Evolutionary conservation across 2,113 vertebrate species (phyloP), one percentile per base, ranked within the genome.

Genomic region (Eonycteris spelaea): DNA sequence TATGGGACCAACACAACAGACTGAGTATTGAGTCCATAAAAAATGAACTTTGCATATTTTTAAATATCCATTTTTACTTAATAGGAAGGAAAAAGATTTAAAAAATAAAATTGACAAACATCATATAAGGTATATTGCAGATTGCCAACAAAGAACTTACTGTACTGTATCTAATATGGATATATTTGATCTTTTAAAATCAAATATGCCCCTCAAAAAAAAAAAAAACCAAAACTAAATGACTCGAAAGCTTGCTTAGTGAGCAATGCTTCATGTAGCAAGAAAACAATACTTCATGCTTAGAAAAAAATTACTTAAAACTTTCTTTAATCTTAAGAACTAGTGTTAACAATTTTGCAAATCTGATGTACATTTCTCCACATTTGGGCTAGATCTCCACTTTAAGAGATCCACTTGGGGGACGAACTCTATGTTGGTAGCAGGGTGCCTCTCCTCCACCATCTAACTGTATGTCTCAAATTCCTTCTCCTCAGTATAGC

Each of bases 11-110:
- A 77, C 67, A 92, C 74, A 88, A 59, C 82, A 91, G 77, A 95
- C 83, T 86, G 90, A 86, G 1, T 51, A 91, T 26, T 91, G 67
- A 82, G 83, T 82, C 43, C 28, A 3, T 89, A 74, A 93, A 90
- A 82, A 67, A 33, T 43, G 82, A 95, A 82, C 9, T 86, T 89
- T 67, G n/a, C 55, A 43, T 95, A 95, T 79, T 92, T 89, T 93
- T 24, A 86, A 95, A 89, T 79, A 73, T 21, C 68, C 12, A 53
- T 89, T 51, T 91, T 90, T 53, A 74, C 51, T 82, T 83, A 35
- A 65, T 89, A 91, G 59, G 53, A 93, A 96, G 55, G 87, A 91
- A 86, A 51, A 71, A 63, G 7, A 15, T 57, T 77, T 43, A 57
- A 30, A 68, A 95, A 85, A 68, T 45, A 19, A 55, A 63, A 53